Evolutionary conservation across 1,140 invertebrate genomes (phyloP).

Genomic region (Drosophila bocki): DNA sequence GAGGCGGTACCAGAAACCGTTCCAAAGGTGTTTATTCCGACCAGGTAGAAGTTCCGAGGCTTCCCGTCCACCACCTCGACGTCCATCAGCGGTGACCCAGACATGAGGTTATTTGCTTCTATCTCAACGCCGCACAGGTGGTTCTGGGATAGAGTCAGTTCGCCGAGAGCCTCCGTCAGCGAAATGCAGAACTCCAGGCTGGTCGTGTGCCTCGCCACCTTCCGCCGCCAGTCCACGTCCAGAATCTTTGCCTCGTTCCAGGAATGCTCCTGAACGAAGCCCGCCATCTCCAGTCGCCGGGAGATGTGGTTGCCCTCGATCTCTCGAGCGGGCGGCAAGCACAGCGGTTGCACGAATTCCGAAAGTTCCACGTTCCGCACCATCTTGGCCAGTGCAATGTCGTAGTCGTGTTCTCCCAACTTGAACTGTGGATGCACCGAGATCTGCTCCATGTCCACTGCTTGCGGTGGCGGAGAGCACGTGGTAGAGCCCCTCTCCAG

Average conservation of each 20-base stretch:
- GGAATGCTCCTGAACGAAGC: neutral
- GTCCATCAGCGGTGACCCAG: constrained; percentile 35
- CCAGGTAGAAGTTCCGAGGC: constrained; percentile 16
- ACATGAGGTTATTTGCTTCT: neutral
- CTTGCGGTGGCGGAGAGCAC: constrained; percentile 7
- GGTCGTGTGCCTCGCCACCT: constrained; percentile 10
- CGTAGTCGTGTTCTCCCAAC: neutral
- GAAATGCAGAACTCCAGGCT: constrained; percentile 10
- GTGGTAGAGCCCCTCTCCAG: neutral
- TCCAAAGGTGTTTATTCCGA: constrained; percentile 14
- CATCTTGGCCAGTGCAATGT: constrained; percentile 33
- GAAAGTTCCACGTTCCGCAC: constrained; percentile 1
- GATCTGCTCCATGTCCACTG: constrained; percentile 16
- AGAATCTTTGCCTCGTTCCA: neutral
- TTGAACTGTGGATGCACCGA: constrained; percentile 30
- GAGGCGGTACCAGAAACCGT: neutral
- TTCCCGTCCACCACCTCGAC: constrained; percentile 9
- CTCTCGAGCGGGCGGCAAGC: constrained; percentile 10
- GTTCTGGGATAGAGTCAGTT: neutral
- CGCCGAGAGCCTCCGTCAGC: neutral
- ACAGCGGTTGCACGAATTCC: constrained; percentile 17
- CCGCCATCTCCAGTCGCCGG: constrained; percentile 17
- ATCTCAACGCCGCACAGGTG: constrained; percentile 19
- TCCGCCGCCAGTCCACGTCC: constrained; percentile 6
- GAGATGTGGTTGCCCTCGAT: constrained; percentile 11